phyloP scores from a whole-genome alignment of 2,113 vertebrate genomes.

The Coracopsis vasa region DNA sequence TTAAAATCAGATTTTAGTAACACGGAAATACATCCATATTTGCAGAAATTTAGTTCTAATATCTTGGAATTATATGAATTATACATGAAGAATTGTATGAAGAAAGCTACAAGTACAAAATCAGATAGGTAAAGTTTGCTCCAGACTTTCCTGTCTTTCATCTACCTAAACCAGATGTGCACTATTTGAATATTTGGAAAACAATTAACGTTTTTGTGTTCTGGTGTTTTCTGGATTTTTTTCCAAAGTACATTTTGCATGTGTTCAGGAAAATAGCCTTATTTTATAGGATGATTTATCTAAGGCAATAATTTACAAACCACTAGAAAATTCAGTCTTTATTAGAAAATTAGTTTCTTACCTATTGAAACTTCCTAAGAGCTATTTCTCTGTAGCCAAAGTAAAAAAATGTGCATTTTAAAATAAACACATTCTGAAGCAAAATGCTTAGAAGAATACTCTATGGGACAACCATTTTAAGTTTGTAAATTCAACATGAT shows the following conservation, averaged over 20 bases:
- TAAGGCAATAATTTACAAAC: not conserved
- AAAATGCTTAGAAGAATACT: not conserved
- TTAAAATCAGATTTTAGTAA: not conserved
- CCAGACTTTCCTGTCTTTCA: not conserved
- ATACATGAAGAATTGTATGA: not conserved
- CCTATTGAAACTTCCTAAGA: not conserved
- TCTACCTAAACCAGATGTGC: not conserved
- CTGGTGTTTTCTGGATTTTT: not conserved
- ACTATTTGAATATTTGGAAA: not conserved
- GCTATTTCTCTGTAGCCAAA: not conserved
- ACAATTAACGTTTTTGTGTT: not conserved
- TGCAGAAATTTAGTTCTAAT: not conserved
- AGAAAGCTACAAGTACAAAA: not conserved
- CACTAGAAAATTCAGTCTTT: not conserved
- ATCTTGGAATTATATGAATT: not conserved
- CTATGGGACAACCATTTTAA: not conserved
- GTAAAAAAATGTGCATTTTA: fast-evolving
- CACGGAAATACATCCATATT: not conserved
- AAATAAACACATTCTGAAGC: not conserved
- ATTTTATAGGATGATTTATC: not conserved
- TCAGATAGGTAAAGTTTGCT: not conserved
- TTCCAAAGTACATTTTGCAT: not conserved
- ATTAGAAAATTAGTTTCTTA: not conserved
- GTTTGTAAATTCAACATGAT: not conserved
- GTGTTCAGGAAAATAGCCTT: not conserved